phyloP scores from a whole-genome alignment of 2,797 vertebrate species.

The Syncerus caffer region DNA sequence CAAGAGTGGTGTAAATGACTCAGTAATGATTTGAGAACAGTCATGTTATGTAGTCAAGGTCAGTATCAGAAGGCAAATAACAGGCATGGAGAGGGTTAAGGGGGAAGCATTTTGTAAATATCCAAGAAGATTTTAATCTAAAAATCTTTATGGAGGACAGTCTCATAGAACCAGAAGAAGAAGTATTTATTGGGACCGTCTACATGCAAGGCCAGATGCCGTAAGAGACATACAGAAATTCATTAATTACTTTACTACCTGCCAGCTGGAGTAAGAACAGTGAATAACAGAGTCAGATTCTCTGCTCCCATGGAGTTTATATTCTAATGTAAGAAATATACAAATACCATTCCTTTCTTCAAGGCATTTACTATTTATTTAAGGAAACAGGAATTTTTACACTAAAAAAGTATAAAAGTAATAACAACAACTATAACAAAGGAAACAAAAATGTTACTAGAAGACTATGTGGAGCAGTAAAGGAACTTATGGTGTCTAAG shows the following conservation, averaged over 20 bases:
- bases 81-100: background rate
- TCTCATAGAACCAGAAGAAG: background rate
- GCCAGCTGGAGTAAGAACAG: background rate
- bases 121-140: background rate
- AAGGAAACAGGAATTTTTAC: background rate
- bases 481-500: background rate
- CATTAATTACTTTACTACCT: background rate
- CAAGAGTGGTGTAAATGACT: background rate
- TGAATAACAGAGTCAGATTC: background rate
- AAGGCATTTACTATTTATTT: background rate
- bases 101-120: background rate
- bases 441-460: background rate
- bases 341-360: background rate
- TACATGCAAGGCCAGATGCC: background rate
- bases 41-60: background rate
- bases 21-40: background rate
- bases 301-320: background rate
- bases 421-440: background rate
- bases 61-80: background rate
- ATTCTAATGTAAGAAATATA: background rate
- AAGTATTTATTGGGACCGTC: background rate
- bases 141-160: background rate
- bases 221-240: background rate
- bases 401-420: background rate
- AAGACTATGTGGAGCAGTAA: background rate